Evolutionary conservation across 92 coral and sea anemone species (phyloP).

Genomic region (Zoanthus sociatus): DNA sequence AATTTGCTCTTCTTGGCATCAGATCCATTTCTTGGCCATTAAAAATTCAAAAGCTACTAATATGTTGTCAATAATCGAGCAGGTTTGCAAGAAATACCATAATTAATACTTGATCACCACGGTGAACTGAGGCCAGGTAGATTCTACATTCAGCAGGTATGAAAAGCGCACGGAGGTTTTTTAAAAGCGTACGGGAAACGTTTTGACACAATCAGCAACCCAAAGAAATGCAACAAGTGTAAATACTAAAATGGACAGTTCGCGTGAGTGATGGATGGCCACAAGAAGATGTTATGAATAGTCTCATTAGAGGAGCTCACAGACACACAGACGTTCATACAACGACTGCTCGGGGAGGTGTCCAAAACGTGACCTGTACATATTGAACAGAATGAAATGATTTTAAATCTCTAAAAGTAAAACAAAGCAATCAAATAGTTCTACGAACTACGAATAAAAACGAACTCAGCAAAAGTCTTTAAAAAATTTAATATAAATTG

Average conservation of each 20-base stretch:
- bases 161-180: neutral
- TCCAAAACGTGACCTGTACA: neutral
- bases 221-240: too few relatives aligned
- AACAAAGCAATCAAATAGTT: neutral
- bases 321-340: conserved; percentile 1
- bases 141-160: neutral
- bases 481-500: neutral
- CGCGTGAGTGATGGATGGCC: neutral
- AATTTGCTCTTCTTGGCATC: conserved; percentile 14
- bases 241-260: neutral
- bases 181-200: neutral
- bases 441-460: neutral
- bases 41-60: conserved; percentile 39
- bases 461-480: neutral
- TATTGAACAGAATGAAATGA: neutral
- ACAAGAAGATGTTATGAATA: neutral
- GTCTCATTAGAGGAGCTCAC: neutral
- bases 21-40: conserved; percentile 6
- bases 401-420: neutral
- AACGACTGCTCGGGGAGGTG: neutral
- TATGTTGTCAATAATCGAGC: conserved; percentile 12
- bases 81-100: conserved; percentile 25
- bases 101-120: conserved; percentile 36
- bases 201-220: neutral
- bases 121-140: neutral